Conservation (phyloP, 2,888 invertebrate species). For the Coronaproctus castanopsis region DNA sequence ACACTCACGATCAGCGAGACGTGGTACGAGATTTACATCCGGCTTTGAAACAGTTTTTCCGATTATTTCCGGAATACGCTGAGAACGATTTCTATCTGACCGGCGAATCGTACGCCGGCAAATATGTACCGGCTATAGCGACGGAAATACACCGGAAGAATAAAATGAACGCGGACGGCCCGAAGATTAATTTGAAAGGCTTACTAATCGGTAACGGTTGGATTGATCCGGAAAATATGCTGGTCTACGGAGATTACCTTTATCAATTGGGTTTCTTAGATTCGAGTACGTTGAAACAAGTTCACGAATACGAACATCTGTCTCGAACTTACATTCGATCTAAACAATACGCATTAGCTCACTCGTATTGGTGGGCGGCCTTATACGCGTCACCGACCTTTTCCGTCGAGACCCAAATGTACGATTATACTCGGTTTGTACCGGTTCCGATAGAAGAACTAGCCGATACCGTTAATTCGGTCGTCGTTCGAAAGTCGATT, state of each 20-base stretch:
- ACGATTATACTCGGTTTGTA: too few relatives aligned
- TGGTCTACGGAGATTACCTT: constrained; percentile 56
- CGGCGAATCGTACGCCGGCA: constrained; percentile 77
- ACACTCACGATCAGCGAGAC: constrained; percentile 53
- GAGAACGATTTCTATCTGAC: constrained; percentile 60
- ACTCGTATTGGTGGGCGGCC: too few relatives aligned
- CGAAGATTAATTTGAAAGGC: constrained; percentile 48
- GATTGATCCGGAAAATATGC: constrained; percentile 55
- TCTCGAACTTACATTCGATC: constrained; percentile 38
- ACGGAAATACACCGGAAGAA: constrained; percentile 46
- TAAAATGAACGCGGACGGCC: too few relatives aligned
- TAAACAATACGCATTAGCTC: constrained; percentile 44
- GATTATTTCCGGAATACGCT: constrained; percentile 54
- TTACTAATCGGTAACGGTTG: constrained; percentile 61
- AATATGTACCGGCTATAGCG: constrained; percentile 53
- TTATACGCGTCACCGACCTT: too few relatives aligned
- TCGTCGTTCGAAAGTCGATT: constrained; percentile 32
- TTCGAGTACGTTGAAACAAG: constrained; percentile 35
- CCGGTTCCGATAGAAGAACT: too few relatives aligned
- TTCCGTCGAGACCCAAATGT: too few relatives aligned
- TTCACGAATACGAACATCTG: constrained; percentile 39
- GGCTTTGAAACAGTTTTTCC: constrained; percentile 60
- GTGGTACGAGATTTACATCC: constrained; percentile 60
- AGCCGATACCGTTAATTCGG: constrained; percentile 16
- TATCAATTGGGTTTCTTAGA: constrained; percentile 43